phyloP scores from a whole-genome alignment of 2,113 vertebrate species.

The Podarcis muralis region DNA sequence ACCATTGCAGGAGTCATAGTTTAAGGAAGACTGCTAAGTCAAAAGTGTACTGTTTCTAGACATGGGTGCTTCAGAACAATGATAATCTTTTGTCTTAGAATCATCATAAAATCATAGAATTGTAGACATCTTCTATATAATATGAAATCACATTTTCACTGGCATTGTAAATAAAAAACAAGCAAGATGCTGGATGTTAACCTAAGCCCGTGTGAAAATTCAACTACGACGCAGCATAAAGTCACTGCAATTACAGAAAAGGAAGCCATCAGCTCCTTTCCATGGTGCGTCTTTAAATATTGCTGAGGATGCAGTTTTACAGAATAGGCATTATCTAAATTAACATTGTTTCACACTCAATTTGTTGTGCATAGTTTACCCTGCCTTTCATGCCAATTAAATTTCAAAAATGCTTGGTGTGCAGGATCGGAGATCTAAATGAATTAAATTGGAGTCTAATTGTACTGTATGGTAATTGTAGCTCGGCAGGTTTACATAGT shows the following conservation, averaged over 20 bases:
- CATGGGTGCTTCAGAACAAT: neutral
- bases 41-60: neutral
- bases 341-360: constrained; percentile 73
- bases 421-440: constrained; percentile 59
- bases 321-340: constrained; percentile 67
- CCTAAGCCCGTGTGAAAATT: constrained; percentile 18
- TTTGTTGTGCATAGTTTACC: constrained; percentile 72
- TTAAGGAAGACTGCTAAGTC: neutral
- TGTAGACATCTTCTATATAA: neutral
- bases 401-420: constrained; percentile 67
- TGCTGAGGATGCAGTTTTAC: constrained; percentile 61
- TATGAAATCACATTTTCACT: neutral
- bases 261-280: neutral
- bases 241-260: constrained; percentile 15
- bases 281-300: constrained; percentile 48
- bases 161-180: neutral
- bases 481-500: constrained; percentile 39
- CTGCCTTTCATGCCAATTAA: constrained; percentile 68
- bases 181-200: constrained; percentile 25
- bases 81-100: neutral
- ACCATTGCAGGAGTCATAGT: neutral
- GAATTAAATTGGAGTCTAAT: constrained; percentile 57
- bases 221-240: neutral
- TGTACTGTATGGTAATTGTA: constrained; percentile 44
- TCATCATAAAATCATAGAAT: neutral